Conservation (phyloP, 2,113 vertebrate species). For the Chamaetylas fuelleborni region DNA sequence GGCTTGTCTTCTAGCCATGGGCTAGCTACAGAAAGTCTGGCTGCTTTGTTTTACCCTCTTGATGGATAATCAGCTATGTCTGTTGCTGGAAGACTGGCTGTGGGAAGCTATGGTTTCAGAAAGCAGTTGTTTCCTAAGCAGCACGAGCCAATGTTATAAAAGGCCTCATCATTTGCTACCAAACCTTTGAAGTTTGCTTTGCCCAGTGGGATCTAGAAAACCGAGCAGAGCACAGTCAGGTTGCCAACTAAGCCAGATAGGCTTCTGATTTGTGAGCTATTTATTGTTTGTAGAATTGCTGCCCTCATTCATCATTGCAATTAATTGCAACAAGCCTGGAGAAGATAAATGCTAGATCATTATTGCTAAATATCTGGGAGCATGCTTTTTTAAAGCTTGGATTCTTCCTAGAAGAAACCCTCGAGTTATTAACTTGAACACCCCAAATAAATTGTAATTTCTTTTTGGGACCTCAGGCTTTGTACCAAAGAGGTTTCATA, state of each 20-base stretch:
- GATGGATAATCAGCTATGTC: background rate
- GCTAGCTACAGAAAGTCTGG: background rate
- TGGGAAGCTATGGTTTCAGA: background rate
- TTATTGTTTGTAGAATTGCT: background rate
- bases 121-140: background rate
- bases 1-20: background rate
- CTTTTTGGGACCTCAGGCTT: background rate
- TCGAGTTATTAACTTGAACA: background rate
- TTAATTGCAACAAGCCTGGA: background rate
- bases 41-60: background rate
- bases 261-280: background rate
- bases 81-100: background rate
- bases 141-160: background rate
- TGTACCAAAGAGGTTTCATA: background rate
- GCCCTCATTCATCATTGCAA: background rate
- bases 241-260: background rate
- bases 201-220: background rate
- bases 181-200: conserved; percentile 6
- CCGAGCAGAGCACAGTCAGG: background rate
- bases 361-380: background rate
- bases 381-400: background rate
- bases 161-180: background rate
- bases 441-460: background rate
- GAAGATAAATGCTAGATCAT: background rate
- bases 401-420: background rate